A percentile compares a stretch with the other conserved stretches of the same genome.
These are phyloP conservation scores for Palloptera scutellata DNA, from an alignment of 2,888 invertebrate species.

Conservation along the genomic window DNA sequence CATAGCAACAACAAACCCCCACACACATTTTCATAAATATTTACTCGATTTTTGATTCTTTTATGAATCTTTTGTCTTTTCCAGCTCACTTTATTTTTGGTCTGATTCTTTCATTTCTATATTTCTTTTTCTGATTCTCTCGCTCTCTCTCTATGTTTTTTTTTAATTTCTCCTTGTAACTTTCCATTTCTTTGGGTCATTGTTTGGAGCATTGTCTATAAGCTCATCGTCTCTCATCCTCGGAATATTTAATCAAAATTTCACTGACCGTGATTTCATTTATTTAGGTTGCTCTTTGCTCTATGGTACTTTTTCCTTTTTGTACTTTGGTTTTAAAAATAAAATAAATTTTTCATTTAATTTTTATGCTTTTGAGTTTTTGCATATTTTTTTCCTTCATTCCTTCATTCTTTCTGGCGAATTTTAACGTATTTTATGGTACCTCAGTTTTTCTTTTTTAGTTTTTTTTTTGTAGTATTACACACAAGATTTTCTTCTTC, in stretches of 20 bases:
- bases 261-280: conserved; percentile 29
- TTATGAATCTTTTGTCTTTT: too few relatives aligned
- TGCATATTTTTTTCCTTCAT: too few relatives aligned
- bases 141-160: neutral
- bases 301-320: conserved; percentile 2
- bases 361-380: too few relatives aligned
- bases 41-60: conserved; percentile 19
- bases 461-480: neutral
- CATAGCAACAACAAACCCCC: too few relatives aligned
- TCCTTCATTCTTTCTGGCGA: too few relatives aligned
- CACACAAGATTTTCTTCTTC: too few relatives aligned
- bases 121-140: too few relatives aligned
- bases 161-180: neutral
- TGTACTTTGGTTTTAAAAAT: neutral
- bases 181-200: conserved; percentile 14
- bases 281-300: conserved; percentile 24
- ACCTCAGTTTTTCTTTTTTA: too few relatives aligned
- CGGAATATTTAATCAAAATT: conserved; percentile 12
- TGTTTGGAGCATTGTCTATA: too few relatives aligned
- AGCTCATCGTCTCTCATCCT: neutral
- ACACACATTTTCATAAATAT: neutral
- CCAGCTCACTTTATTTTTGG: too few relatives aligned
- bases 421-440: too few relatives aligned
- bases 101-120: too few relatives aligned
- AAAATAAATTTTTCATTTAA: neutral